Conservation (phyloP, 2,797 vertebrate species). For the Trachops cirrhosus region DNA sequence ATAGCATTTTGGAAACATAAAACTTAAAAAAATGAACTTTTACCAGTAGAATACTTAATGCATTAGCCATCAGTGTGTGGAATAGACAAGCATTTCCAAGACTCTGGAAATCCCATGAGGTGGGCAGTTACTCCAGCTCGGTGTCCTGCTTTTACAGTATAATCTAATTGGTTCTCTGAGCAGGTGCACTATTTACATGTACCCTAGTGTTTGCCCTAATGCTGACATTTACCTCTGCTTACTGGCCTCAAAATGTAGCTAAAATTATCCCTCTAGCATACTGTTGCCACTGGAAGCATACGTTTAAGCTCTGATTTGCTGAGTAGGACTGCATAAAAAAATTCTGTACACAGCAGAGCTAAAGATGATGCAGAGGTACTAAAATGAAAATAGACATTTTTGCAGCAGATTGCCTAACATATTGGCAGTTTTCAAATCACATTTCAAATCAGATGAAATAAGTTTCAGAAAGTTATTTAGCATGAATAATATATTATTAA, state of each 20-base stretch:
- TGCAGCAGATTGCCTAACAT: conserved; percentile 70
- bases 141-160: not conserved
- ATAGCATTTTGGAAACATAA: not conserved
- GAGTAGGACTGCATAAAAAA: conserved; percentile 16
- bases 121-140: not conserved
- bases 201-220: not conserved
- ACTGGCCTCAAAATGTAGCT: not conserved
- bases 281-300: conserved; percentile 21
- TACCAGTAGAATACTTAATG: not conserved
- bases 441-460: conserved; percentile 72
- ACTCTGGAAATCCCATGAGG: not conserved
- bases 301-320: conserved; percentile 44
- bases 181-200: not conserved
- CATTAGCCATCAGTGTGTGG: not conserved
- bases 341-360: not conserved
- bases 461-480: conserved; percentile 75
- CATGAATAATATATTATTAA: conserved; percentile 77
- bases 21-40: not conserved
- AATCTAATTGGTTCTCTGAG: not conserved
- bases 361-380: conserved; percentile 63
- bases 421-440: conserved; percentile 74
- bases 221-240: conserved; percentile 52
- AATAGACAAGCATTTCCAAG: not conserved
- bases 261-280: conserved; percentile 31
- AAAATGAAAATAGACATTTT: conserved; percentile 74